Evolutionary conservation across 2,797 vertebrate genomes (phyloP), one percentile per base, ranked within the genome.

Genomic region (Arrhamphus sclerolepis): DNA sequence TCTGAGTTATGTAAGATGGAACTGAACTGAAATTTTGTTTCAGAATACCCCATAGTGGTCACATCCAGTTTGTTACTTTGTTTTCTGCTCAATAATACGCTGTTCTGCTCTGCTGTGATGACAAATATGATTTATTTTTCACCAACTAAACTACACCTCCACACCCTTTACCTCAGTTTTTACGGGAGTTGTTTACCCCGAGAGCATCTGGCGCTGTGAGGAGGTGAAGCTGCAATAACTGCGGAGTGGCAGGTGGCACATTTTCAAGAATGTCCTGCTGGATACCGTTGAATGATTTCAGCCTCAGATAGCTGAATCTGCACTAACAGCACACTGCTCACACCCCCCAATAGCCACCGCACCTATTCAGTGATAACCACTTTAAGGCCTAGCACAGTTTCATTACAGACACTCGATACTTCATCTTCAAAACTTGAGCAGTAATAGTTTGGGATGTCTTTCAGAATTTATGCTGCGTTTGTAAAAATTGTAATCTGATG

Each of bases 271-370:
- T 46, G 58, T 59, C 42, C 16, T 48, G 59, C 52, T 49, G 58
- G 50, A 76, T 29, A 11, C 48, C 50, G 57, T 66, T 51, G 52
- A 66, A 54, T 26, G 51, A 49, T 1, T 60, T 68, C 26, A 34
- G 49, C 50, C 66, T 46, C 61, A 55, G 41, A 64, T 26, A 55
- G 78, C 77, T 80, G 76, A 78, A 52, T 78, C 42, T 34, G 68
- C 74, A 67, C 42, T 46, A 46, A 53, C 65, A 71, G 47, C 38
- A 47, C 53, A 34, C 38, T 13, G 24, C 55, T 39, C 49, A 56
- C 46, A 50, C 29, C 24, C 4, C 10, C 34, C 48, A 24, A 52
- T 16, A 60, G 47, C 75, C 59, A 64, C 52, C 38, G 58, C 38
- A 62, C 29, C 28, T 43, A 48, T 44, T 79, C 47, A 75, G 44